Conservation (phyloP, 2,797 vertebrate species). For the Tokudaia tokunoshimensis region DNA sequence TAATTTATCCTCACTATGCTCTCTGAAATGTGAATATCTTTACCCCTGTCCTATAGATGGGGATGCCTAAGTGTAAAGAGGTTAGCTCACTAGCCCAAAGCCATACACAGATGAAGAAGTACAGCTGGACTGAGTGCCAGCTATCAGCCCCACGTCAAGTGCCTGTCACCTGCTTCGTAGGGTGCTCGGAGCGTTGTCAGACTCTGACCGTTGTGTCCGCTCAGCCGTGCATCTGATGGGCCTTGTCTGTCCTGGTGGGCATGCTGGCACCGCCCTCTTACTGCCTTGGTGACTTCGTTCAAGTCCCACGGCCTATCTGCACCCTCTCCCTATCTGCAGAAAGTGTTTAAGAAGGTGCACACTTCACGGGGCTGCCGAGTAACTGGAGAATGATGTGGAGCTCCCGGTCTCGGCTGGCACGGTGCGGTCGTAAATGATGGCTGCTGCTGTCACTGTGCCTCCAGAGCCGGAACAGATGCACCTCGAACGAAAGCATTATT, state of each 20-base stretch:
- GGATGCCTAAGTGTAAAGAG: neutral
- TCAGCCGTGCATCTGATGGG: neutral
- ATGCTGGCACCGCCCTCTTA: neutral
- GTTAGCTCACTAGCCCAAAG: slow-evolving; percentile 14
- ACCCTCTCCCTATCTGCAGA: slow-evolving; percentile 31
- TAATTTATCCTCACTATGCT: neutral
- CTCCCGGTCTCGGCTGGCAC: neutral
- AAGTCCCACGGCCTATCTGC: neutral
- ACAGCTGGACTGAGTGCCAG: neutral
- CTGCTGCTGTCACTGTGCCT: neutral
- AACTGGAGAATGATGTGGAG: neutral
- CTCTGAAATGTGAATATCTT: neutral
- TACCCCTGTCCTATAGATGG: slow-evolving; percentile 44
- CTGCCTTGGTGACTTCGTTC: neutral
- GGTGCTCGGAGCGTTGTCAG: neutral
- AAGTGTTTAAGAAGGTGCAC: neutral
- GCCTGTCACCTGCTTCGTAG: neutral
- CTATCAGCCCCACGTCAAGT: neutral
- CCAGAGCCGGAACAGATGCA: slow-evolving; percentile 8
- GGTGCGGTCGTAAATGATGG: neutral
- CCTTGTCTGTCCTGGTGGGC: too few relatives aligned
- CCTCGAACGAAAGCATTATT: neutral
- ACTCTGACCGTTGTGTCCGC: neutral
- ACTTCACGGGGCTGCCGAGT: neutral
- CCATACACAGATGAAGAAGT: neutral